Conservation (phyloP, 2,113 vertebrate genomes). For the Carassius gibelio region DNA sequence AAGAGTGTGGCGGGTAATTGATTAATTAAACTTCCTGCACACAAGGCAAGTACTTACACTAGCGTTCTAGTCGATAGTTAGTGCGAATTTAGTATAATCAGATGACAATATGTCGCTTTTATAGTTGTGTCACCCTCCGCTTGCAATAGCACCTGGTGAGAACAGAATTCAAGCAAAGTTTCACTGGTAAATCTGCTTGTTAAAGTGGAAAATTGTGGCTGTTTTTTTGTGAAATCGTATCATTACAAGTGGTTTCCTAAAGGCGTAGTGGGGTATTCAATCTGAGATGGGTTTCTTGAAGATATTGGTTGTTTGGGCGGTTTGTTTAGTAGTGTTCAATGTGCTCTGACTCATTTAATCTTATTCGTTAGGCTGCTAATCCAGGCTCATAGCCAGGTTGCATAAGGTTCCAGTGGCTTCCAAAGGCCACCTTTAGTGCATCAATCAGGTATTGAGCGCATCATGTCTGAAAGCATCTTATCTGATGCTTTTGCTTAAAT, state of each 20-base stretch:
- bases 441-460: not conserved
- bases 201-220: not conserved
- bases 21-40: conserved; percentile 3
- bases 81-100: not conserved
- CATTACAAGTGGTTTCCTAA: not conserved
- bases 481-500: not conserved
- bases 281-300: not conserved
- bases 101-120: not conserved
- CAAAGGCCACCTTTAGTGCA: not conserved
- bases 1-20: not conserved
- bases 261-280: not conserved
- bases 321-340: conserved; percentile 26
- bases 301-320: not conserved
- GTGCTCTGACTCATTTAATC: conserved; percentile 56
- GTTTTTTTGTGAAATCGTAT: not conserved
- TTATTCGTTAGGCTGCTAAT: conserved; percentile 67
- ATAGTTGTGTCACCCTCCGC: not conserved
- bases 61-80: not conserved
- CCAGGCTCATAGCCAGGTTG: conserved; percentile 60
- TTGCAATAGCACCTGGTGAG: conserved; percentile 14
- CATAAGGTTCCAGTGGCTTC: not conserved
- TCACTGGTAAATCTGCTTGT: not conserved
- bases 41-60: conserved; percentile 42
- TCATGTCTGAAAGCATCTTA: not conserved
- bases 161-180: conserved; percentile 13